Percentiles rank a stretch among this genome's conserved stretches.
Evolutionary conservation across 2,797 vertebrate genomes (phyloP).

Genomic region (Lycodopsis pacificus): DNA sequence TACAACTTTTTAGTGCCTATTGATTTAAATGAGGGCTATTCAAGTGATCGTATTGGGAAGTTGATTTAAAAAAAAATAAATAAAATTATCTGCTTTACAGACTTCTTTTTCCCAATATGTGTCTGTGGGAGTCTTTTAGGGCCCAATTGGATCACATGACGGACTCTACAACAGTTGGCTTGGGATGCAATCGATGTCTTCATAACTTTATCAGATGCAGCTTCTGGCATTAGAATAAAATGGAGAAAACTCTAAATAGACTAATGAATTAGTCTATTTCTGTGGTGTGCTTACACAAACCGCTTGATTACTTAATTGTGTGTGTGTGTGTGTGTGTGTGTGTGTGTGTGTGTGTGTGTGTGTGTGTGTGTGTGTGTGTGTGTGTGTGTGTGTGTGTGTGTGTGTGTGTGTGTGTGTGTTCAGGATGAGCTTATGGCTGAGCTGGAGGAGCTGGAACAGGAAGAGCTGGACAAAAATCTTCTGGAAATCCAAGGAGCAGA

Average conservation of each 20-base stretch:
- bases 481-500: constrained; percentile 91
- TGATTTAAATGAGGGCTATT: too few species aligned
- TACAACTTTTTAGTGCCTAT: too few species aligned
- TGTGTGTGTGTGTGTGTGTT: constrained; percentile 30
- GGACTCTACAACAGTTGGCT: not conserved
- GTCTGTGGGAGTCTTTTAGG: not conserved
- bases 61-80: too few species aligned
- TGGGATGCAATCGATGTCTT: not conserved
- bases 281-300: not conserved
- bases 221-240: not conserved
- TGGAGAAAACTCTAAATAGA: not conserved
- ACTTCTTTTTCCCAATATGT: too few species aligned
- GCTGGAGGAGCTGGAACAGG: constrained; percentile 96
- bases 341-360: too few species aligned
- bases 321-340: too few species aligned
- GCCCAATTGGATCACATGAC: not conserved
- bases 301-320: not conserved
- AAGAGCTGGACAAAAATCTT: constrained; percentile 95
- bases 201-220: not conserved
- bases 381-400: too few species aligned
- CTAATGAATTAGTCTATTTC: not conserved
- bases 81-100: too few species aligned
- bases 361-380: too few species aligned
- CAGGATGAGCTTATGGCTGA: constrained; percentile 97
- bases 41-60: too few species aligned